phyloP scores from a whole-genome alignment of 2,888 invertebrate genomes.

The Empis stercorea region DNA sequence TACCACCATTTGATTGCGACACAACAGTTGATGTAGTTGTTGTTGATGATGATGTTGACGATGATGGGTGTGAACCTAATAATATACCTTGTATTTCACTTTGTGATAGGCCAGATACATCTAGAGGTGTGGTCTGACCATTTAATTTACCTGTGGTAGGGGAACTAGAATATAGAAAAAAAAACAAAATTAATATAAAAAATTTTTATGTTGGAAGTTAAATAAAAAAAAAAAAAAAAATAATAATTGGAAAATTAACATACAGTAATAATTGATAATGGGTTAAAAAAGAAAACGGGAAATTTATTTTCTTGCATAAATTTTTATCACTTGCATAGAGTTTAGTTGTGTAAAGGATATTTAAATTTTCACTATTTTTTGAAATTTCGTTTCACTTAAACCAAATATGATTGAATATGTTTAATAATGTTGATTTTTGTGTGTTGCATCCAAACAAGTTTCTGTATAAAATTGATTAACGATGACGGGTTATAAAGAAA shows the following conservation, averaged over 20 bases:
- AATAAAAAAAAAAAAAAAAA: background rate
- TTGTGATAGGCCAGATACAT: slow-evolving; percentile 38
- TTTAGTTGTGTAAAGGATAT: too few species aligned
- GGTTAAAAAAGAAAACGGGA: too few species aligned
- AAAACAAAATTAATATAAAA: slow-evolving; percentile 9
- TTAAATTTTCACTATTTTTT: too few species aligned
- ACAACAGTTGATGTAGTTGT: slow-evolving; percentile 10
- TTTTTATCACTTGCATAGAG: too few species aligned
- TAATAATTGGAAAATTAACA: background rate
- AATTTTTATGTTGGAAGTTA: slow-evolving; percentile 4
- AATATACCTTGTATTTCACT: slow-evolving; percentile 39
- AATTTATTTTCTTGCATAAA: too few species aligned
- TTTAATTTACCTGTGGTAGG: slow-evolving; percentile 33
- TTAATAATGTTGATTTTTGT: too few species aligned
- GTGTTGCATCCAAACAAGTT: too few species aligned
- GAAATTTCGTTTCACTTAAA: too few species aligned
- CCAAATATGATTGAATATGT: too few species aligned
- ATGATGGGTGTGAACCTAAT: slow-evolving; percentile 38
- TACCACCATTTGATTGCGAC: slow-evolving; percentile 5
- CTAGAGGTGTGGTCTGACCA: slow-evolving; percentile 39
- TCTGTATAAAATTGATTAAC: too few species aligned
- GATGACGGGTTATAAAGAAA: too few species aligned
- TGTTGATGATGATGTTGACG: slow-evolving; percentile 21
- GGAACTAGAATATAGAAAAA: slow-evolving; percentile 22
- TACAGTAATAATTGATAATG: too few species aligned